Evolutionary conservation across 2,113 vertebrate genomes (phyloP), one percentile per base, ranked within the genome.

Genomic region (Pholis gunnellus): DNA sequence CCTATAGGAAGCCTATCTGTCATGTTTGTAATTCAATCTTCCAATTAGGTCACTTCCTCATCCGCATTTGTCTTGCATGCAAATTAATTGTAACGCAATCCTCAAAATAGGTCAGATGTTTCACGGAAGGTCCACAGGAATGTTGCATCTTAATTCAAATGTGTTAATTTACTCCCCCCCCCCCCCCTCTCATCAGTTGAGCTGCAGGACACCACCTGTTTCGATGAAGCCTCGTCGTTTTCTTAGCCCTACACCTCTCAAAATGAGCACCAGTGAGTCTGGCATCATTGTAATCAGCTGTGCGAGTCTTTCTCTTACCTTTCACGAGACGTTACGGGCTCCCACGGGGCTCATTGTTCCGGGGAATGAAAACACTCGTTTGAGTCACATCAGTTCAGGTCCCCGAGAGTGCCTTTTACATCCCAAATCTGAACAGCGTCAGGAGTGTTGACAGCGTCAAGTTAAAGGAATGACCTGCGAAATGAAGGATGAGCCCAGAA

Each of bases 191-290:
- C 9, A 11, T 57, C 7, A 25, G 15, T 7, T 40, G 38, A 42
- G 36, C 72, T 59, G 34, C 66, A 89, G 83, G 74, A 75, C 80
- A 64, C 83, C 91, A 92, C 86, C 88, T 90, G 90, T 91, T 89
- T 65, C 71, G 77, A 40, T 6, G 42, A 20, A 82, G 15, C 64
- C 64, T 38, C 17, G 46, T 2, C 42, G 65, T 36, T 81, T 42
- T 63, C n/a, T 54, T 14, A n/a, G 10, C 11, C 2, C 36, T 9
- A 46, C 48, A 61, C 17, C 10, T 7, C 29, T 68, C 18, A 38
- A 14, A 71, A 86, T 2, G 8, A 44, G 27, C 50, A 72, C 75
- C 63, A n/a, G 56, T 29, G 13, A 27, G 56, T 15, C 2, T 70
- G 72, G 9, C 61, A 60, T 73, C 22, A 70, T 72, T 9, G 20